Conservation (phyloP, 2,888 invertebrate genomes). For the Aphodius sticticus region DNA sequence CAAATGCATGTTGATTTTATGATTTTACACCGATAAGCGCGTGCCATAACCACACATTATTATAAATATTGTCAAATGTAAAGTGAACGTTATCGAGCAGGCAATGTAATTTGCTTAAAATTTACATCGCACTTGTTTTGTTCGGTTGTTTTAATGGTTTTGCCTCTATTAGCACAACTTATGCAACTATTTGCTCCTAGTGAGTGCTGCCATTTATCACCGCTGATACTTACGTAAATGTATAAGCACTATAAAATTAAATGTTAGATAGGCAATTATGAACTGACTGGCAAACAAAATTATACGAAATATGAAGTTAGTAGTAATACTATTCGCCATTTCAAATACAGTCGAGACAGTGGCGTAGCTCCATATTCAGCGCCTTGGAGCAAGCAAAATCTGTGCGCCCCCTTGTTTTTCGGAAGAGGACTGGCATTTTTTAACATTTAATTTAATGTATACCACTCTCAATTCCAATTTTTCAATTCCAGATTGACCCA, state of each 20-base stretch:
- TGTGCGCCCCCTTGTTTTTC: too few relatives aligned
- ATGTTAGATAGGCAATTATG: background rate
- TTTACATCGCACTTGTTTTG: background rate
- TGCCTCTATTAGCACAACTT: background rate
- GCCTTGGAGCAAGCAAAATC: too few relatives aligned
- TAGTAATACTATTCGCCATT: too few relatives aligned
- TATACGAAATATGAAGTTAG: too few relatives aligned
- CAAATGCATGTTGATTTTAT: background rate
- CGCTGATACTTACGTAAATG: background rate
- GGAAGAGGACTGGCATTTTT: too few relatives aligned
- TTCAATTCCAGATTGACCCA: too few relatives aligned
- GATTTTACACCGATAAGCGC: background rate
- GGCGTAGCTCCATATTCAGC: too few relatives aligned
- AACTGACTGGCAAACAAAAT: too few relatives aligned
- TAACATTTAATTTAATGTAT: too few relatives aligned
- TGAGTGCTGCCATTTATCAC: background rate
- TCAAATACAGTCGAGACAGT: too few relatives aligned
- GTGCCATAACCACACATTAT: background rate
- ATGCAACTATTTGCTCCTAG: background rate
- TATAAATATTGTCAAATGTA: background rate
- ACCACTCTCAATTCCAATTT: too few relatives aligned
- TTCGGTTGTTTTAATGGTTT: background rate
- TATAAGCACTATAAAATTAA: background rate
- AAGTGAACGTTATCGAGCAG: background rate
- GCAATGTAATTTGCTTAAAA: background rate